These are phyloP conservation scores for Hyppa rectilinea DNA, from an alignment of 2,888 invertebrate species.

Conservation along the genomic window DNA sequence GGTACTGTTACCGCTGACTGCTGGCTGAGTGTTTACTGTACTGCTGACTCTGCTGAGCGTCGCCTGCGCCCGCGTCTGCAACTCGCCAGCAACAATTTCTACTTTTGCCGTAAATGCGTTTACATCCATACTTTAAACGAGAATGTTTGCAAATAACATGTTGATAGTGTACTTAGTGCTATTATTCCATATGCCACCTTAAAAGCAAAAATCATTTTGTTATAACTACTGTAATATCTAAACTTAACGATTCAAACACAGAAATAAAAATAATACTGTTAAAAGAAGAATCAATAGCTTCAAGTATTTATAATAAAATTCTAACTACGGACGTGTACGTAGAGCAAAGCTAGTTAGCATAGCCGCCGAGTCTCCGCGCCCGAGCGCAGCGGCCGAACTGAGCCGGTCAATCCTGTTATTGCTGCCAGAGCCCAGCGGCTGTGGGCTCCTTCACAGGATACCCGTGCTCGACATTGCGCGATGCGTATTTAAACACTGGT, in stretches of 20 bases:
- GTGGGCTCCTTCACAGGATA: constrained; percentile 3
- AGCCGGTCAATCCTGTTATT: too few species aligned
- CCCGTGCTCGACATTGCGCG: neutral
- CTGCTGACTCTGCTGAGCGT: neutral
- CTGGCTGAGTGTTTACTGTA: too few species aligned
- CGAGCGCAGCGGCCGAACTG: neutral
- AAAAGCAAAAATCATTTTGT: constrained; percentile 26
- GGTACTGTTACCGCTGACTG: neutral
- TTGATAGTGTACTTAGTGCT: neutral
- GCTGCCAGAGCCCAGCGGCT: neutral
- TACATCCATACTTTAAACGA: neutral
- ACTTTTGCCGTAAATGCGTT: neutral
- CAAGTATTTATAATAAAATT: constrained; percentile 25
- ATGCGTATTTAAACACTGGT: neutral
- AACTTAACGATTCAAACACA: constrained; percentile 12
- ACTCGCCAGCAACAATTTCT: neutral
- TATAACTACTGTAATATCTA: constrained; percentile 27
- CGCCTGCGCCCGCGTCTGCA: neutral
- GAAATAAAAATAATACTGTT: constrained; percentile 4
- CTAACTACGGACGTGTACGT: constrained; percentile 57
- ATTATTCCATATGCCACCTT: constrained; percentile 7
- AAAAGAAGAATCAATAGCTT: constrained; percentile 30
- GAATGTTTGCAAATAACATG: neutral
- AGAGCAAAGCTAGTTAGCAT: constrained; percentile 55
- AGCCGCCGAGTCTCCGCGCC: constrained; percentile 27